phyloP scores from a whole-genome alignment of 2,797 vertebrate species.

The Argya squamiceps region DNA sequence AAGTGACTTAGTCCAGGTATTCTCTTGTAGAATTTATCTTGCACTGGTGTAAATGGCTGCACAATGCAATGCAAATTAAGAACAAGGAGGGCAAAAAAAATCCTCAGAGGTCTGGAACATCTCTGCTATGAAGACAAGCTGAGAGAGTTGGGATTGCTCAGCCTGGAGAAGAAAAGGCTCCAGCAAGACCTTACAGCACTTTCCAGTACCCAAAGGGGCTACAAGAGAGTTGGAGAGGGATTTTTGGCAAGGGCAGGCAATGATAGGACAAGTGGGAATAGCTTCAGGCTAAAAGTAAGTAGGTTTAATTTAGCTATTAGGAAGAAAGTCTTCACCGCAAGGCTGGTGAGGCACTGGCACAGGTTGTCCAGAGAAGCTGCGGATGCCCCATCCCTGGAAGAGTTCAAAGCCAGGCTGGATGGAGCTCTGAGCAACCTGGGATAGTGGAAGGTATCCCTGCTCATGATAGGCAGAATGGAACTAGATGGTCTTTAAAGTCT shows the following conservation, averaged over 20 bases:
- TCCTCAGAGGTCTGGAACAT: not conserved
- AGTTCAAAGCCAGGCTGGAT: not conserved
- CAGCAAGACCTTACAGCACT: not conserved
- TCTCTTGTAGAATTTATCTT: not conserved
- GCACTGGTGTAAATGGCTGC: not conserved
- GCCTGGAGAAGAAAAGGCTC: not conserved
- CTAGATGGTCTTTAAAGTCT: not conserved
- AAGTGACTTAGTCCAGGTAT: not conserved
- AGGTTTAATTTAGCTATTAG: not conserved
- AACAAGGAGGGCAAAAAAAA: not conserved
- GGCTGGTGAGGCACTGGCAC: not conserved
- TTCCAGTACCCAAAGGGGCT: not conserved
- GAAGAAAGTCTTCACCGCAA: not conserved
- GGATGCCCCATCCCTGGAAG: not conserved
- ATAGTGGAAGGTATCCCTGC: not conserved
- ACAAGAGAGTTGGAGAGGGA: not conserved
- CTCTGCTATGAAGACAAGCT: not conserved
- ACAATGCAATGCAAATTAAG: not conserved
- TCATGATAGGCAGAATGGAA: not conserved
- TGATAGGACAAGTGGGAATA: not conserved
- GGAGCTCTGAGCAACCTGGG: not conserved
- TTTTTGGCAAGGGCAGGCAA: not conserved
- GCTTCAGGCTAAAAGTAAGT: not conserved
- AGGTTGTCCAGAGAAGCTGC: accelerated
- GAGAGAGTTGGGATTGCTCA: not conserved